A percentile compares a stretch with the other conserved stretches of the same genome.
Evolutionary conservation across 1,140 invertebrate genomes (phyloP).

Genomic region (Achatina immaculata): DNA sequence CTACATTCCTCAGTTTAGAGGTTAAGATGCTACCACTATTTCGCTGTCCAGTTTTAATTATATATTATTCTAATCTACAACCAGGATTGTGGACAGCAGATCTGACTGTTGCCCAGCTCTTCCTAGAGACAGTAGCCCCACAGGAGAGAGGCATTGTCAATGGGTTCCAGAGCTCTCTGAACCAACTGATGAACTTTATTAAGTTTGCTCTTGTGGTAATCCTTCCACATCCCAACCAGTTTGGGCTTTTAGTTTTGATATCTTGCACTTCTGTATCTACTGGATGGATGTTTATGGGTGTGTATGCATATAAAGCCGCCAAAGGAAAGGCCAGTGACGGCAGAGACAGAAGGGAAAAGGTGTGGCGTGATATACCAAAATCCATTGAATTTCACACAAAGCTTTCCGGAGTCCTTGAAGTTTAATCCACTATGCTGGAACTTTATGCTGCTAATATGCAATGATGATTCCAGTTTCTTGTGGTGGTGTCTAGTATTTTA

Average conservation of each 20-base stretch:
- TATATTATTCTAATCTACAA: too few relatives aligned
- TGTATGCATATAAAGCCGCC: neutral
- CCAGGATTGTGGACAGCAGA: conserved; percentile 76
- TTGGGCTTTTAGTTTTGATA: conserved; percentile 50
- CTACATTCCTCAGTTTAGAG: too few relatives aligned
- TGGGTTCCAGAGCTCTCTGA: conserved; percentile 75
- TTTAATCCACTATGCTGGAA: too few relatives aligned
- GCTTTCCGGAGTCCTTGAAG: too few relatives aligned
- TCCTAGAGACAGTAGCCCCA: conserved; percentile 75
- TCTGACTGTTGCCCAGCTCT: conserved; percentile 75
- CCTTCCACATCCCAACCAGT: conserved; percentile 44
- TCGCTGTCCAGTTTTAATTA: too few relatives aligned
- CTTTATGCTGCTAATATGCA: too few relatives aligned
- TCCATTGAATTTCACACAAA: too few relatives aligned
- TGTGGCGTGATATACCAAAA: too few relatives aligned
- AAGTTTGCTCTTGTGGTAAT: conserved; percentile 74
- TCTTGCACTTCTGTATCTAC: conserved; percentile 49
- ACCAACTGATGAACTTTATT: conserved; percentile 73
- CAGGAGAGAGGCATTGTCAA: conserved; percentile 73
- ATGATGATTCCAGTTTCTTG: too few relatives aligned
- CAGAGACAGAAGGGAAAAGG: neutral
- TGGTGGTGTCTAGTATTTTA: too few relatives aligned
- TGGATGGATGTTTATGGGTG: conserved; percentile 31
- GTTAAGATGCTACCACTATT: too few relatives aligned
- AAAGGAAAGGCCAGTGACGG: neutral